A percentile compares a stretch with the other conserved stretches of the same genome.
Evolutionary conservation across 2,113 vertebrate genomes (phyloP).

Genomic region (Machaerirhynchus nigripectus): DNA sequence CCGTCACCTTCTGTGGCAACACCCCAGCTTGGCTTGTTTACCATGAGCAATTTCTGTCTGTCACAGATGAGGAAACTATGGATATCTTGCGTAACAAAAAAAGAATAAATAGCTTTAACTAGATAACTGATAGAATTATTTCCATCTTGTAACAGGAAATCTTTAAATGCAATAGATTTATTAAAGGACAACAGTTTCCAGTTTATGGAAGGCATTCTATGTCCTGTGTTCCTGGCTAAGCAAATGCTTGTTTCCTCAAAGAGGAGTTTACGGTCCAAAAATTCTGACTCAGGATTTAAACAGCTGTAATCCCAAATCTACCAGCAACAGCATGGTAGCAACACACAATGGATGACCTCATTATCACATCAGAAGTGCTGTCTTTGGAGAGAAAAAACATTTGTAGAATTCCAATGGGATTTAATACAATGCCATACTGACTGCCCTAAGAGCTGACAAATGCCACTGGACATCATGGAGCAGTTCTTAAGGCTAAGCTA

Average conservation of each 20-base stretch:
- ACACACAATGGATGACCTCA: neutral
- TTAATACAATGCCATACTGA: neutral
- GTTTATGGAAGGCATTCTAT: neutral
- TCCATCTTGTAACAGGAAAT: neutral
- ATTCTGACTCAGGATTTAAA: neutral
- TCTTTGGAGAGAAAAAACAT: neutral
- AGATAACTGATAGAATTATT: neutral
- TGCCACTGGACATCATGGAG: neutral
- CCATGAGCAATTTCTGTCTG: neutral
- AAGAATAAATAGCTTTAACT: neutral
- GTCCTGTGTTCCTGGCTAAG: neutral
- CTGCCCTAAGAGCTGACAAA: neutral
- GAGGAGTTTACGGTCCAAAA: neutral
- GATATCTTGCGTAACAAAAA: neutral
- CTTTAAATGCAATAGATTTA: neutral
- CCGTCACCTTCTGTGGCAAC: neutral
- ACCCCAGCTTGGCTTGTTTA: neutral
- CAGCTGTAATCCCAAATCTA: neutral
- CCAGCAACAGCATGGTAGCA: neutral
- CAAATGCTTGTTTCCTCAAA: neutral
- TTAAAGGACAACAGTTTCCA: neutral
- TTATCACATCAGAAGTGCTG: neutral
- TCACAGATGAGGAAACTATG: neutral
- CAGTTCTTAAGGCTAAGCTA: neutral
- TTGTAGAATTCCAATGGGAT: neutral